Base-by-base conservation (phyloP, 30 jellyfish, hydroid and myxozoan species). In the Mastigias papua region DNA sequence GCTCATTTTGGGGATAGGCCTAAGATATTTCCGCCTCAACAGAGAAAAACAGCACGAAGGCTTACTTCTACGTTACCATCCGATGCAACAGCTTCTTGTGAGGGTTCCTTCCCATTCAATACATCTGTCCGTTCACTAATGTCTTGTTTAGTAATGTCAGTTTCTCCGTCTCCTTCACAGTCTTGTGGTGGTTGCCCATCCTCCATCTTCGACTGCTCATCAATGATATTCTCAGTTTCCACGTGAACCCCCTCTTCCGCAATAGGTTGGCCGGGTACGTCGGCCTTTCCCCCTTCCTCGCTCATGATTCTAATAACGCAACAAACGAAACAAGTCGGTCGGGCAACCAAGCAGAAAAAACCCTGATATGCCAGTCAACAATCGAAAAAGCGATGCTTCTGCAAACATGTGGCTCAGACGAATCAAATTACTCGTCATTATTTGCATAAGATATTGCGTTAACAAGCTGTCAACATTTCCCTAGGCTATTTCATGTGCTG, bases 141-240 rank as follows among this genome's bases (percentile, higher is more conserved):
- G 54, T 42, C 48, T 1, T 72, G 34, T 13, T 71, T 35, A 75
- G 30, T 11, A 75, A 8, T 75, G 25, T 48, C 60, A 26, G 15
- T 50, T 17, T 73, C 27, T 6, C 42, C 68, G 19, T 5, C 34
- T 27, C 54, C 54, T 82, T 69, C 72, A 46, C 48, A 19, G 23
- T 26, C 57, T n/a, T 58, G 42, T 78, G 80, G 34, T 16, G 79
- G 66, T 35, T 57, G 79, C 13, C 26, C 78, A 67, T 61, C 61
- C 23, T 20, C 89, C 69, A 29, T 31, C 76, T 30, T 64, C 51
- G 77, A 37, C 23, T 76, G 31, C 23, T 13, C 88, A 1, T 42
- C 19, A 6, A 1, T 11, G 74, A 6, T 63, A 5, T 13, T 54
- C 17, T 37, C 82, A 29, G 10, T 25, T 26, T 22, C 81, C 76